Evolutionary conservation across 2,113 vertebrate species (phyloP).

Genomic region (Blennius ocellaris): DNA sequence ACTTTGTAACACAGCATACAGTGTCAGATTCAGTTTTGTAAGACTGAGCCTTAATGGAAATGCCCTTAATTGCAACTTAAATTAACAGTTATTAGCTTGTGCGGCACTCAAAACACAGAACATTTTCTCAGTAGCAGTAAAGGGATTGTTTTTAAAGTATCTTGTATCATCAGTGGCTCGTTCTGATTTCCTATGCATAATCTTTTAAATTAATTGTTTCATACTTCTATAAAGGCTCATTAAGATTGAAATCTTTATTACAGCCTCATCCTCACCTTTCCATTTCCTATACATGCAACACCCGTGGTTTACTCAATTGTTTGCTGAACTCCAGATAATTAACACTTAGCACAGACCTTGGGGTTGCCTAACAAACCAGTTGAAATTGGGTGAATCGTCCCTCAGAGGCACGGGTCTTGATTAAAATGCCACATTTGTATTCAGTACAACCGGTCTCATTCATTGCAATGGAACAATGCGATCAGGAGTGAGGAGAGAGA

Average conservation of each 20-base stretch:
- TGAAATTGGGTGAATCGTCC: slow-evolving; percentile 28
- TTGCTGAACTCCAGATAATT: slow-evolving; percentile 56
- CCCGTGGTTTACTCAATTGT: slow-evolving; percentile 34
- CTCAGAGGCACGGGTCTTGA: slow-evolving; percentile 41
- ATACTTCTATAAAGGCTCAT: not conserved
- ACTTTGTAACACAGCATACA: too few relatives aligned
- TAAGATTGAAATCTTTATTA: not conserved
- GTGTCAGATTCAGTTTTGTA: too few relatives aligned
- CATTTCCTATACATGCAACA: not conserved
- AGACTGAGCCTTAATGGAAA: not conserved
- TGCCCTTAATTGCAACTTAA: slow-evolving; percentile 3
- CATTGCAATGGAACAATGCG: slow-evolving; percentile 53
- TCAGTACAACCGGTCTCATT: slow-evolving; percentile 41
- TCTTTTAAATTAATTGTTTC: not conserved
- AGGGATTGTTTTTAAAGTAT: not conserved
- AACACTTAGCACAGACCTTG: slow-evolving; percentile 38
- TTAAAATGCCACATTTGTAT: slow-evolving; percentile 53
- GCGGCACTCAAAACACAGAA: slow-evolving; percentile 11
- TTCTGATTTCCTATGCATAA: not conserved
- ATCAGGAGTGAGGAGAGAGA: slow-evolving; percentile 38
- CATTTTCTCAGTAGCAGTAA: not conserved
- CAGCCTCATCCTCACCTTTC: not conserved
- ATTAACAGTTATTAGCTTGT: slow-evolving; percentile 5
- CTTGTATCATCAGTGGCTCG: not conserved
- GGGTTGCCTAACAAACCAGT: slow-evolving; percentile 39